Evolutionary conservation across 2,888 invertebrate species (phyloP).

Genomic region (Agriopis aurantiaria): DNA sequence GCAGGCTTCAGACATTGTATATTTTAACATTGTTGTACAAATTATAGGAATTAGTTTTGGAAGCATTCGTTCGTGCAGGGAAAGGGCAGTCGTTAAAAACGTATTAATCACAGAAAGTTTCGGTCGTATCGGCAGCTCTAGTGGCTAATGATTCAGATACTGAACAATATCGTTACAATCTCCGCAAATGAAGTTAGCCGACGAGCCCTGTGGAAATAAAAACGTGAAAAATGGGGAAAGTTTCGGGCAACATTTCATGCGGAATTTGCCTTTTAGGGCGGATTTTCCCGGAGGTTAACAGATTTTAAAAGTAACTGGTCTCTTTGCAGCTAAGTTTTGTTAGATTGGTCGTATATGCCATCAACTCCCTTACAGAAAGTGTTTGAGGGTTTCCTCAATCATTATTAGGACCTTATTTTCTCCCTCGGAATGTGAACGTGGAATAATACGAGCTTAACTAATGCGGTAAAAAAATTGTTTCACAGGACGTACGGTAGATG

Average conservation of each 20-base stretch:
- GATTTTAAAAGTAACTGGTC: slow-evolving; percentile 29
- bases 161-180: slow-evolving; percentile 38
- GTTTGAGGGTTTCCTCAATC: not conserved
- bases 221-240: slow-evolving; percentile 42
- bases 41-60: slow-evolving; percentile 25
- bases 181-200: slow-evolving; percentile 38
- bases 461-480: not conserved
- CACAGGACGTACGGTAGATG: too few species aligned
- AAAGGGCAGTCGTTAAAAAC: slow-evolving; percentile 55
- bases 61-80: slow-evolving; percentile 23
- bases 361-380: not conserved
- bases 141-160: slow-evolving; percentile 44
- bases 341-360: not conserved
- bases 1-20: slow-evolving; percentile 22
- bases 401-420: not conserved
- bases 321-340: slow-evolving; percentile 12
- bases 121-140: slow-evolving; percentile 45
- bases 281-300: slow-evolving; percentile 32
- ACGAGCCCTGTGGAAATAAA: slow-evolving; percentile 36
- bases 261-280: slow-evolving; percentile 29
- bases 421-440: not conserved
- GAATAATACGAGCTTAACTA: slow-evolving; percentile 10
- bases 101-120: slow-evolving; percentile 54
- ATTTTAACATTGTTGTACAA: slow-evolving; percentile 27
- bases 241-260: slow-evolving; percentile 35